phyloP scores from a whole-genome alignment of 2,888 invertebrate species.

The Glomeris marginata region DNA sequence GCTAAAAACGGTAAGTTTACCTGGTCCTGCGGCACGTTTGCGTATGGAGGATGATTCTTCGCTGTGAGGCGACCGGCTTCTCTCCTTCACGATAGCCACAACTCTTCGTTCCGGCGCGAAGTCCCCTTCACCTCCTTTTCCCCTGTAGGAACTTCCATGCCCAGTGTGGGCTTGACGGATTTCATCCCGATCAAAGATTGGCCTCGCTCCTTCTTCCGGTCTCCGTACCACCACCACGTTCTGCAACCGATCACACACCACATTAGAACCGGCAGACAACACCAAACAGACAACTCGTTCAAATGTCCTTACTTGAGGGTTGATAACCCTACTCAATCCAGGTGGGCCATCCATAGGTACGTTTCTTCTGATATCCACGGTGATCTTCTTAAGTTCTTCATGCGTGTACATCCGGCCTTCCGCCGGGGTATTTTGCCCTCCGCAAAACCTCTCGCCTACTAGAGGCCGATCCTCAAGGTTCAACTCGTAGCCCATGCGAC shows the following conservation, averaged over 20 bases:
- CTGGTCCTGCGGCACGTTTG: not conserved
- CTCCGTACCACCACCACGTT: conserved; percentile 18
- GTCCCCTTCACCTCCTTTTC: conserved; percentile 15
- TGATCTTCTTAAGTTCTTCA: conserved; percentile 12
- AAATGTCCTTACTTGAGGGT: conserved; percentile 7
- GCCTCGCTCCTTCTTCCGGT: conserved; percentile 18
- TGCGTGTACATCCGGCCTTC: conserved; percentile 3
- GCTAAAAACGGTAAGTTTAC: not conserved
- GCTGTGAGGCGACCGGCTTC: conserved; percentile 1
- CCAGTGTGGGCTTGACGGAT: conserved; percentile 16
- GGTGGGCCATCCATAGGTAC: not conserved
- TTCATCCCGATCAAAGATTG: conserved; percentile 20
- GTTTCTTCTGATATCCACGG: conserved; percentile 9
- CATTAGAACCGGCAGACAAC: not conserved
- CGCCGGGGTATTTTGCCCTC: too few relatives aligned
- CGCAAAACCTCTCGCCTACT: too few relatives aligned
- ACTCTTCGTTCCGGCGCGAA: conserved; percentile 15
- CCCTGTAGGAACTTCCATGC: not conserved
- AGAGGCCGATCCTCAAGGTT: too few relatives aligned
- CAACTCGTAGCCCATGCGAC: too few relatives aligned
- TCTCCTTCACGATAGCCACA: conserved; percentile 14
- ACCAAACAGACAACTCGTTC: not conserved
- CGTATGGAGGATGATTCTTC: not conserved
- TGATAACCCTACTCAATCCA: not conserved
- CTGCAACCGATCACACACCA: conserved; percentile 4